Evolutionary conservation across 2,888 invertebrate species (phyloP), one percentile per base, ranked within the genome.

Genomic region (Coecobrya sp.): DNA sequence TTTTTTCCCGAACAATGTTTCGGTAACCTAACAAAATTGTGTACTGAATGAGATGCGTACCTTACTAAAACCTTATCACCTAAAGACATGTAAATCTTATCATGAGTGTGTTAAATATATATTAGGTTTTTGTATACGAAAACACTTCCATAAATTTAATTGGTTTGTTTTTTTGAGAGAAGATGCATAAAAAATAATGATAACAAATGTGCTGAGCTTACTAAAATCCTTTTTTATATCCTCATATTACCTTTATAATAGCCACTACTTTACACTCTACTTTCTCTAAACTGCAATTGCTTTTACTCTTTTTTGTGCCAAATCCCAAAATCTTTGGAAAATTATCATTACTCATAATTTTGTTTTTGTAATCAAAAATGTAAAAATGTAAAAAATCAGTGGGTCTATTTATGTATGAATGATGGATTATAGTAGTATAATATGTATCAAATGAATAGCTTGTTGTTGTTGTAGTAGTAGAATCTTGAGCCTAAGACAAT

Each of bases 381-480:
- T 89, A 89, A 70, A 89, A 89, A 82, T 89, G 89, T 89, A 89
- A 89, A 89, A 89, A 89, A 84, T 76, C 27, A 79, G 76, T 89
- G 82, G 89, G 82, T 68, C 89, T 82, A 89, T 52, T 25, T 11
- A 59, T 82, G 22, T 27, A 62, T 30, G 19, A 36, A 42, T 55
- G 65, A 49, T 22, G 22, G 30, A 13, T 70, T n/a, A n/a, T n/a
- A n/a, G 68, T n/a, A n/a, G n/a, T 70, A n/a, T 42, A 30, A 16
- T 68, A 85, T 62, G 76, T 81, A 88, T 81, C 68, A 88, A 88
- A 88, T 88, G 81, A 88, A 88, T n/a, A n/a, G n/a, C n/a, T n/a
- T n/a, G n/a, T 68, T 81, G 79, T 65, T 36, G 62, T 79, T 19
- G 62, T 30, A 36, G 36, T 36, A 36, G 36, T 30, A n/a, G n/a